Conservation (phyloP, 2,888 invertebrate species). For the Orthosia gothica region DNA sequence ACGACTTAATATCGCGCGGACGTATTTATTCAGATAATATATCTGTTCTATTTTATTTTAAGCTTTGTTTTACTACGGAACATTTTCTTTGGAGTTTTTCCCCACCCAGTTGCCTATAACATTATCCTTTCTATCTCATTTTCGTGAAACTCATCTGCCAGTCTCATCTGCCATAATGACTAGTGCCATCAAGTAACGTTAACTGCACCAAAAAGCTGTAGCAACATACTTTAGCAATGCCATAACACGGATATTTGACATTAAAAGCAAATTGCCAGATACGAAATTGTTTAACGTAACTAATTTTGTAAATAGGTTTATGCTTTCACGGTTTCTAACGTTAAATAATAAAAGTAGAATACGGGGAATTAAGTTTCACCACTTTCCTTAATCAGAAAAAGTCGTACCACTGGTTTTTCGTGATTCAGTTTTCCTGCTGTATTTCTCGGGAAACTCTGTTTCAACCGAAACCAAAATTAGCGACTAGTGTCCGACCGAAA, state of each 20-base stretch:
- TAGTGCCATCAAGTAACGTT: constrained; percentile 43
- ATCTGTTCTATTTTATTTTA: constrained; percentile 51
- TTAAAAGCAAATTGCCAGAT: constrained; percentile 43
- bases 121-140: constrained; percentile 59
- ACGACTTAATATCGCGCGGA: constrained; percentile 79
- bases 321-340: constrained; percentile 29
- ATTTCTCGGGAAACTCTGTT: constrained; percentile 28
- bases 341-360: constrained; percentile 47
- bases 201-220: constrained; percentile 34
- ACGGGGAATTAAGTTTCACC: constrained; percentile 37
- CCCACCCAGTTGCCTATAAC: constrained; percentile 50
- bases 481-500: not conserved
- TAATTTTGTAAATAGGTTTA: constrained; percentile 36
- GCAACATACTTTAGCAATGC: constrained; percentile 19
- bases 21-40: constrained; percentile 69
- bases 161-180: constrained; percentile 49
- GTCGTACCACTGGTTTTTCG: constrained; percentile 26
- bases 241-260: constrained; percentile 21
- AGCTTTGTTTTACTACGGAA: constrained; percentile 20
- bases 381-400: constrained; percentile 43
- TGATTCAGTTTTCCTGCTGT: constrained; percentile 28
- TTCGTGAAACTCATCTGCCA: constrained; percentile 48
- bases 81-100: constrained; percentile 43
- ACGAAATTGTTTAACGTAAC: constrained; percentile 31
- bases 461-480: constrained; percentile 50